phyloP scores from a whole-genome alignment of 2,888 invertebrate genomes.

The Zhuqinia jingwanae region DNA sequence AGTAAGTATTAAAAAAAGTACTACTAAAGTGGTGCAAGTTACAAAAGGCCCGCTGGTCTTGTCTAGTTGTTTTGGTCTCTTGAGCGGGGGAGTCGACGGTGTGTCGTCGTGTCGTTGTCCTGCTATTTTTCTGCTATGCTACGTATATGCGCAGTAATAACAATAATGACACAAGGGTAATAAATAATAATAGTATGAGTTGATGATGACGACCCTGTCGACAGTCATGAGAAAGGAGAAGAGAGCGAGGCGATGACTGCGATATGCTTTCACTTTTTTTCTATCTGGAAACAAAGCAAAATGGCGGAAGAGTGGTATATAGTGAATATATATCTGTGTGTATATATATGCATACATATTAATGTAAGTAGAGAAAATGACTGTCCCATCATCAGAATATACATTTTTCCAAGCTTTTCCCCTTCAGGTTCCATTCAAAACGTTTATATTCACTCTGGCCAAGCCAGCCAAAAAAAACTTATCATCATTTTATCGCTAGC shows the following conservation, averaged over 20 bases:
- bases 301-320: background rate
- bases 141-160: conserved; percentile 50
- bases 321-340: background rate
- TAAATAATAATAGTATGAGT: conserved; percentile 49
- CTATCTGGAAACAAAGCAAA: no score
- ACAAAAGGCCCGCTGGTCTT: background rate
- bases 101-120: no score
- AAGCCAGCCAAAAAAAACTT: background rate
- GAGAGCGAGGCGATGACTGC: conserved; percentile 30
- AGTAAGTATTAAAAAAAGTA: background rate
- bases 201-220: conserved; percentile 37
- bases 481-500: background rate
- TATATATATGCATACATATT: background rate
- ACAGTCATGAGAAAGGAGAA: conserved; percentile 28
- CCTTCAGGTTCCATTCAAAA: background rate
- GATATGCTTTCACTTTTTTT: conserved; percentile 35
- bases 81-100: no score
- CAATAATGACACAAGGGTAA: conserved; percentile 53
- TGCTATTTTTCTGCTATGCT: background rate
- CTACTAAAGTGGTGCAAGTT: background rate
- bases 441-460: background rate
- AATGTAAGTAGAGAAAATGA: background rate
- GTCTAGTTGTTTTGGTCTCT: background rate
- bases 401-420: background rate
- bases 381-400: background rate